Evolutionary conservation across 2,888 invertebrate genomes (phyloP).

Genomic region (Chorisops tibialis): DNA sequence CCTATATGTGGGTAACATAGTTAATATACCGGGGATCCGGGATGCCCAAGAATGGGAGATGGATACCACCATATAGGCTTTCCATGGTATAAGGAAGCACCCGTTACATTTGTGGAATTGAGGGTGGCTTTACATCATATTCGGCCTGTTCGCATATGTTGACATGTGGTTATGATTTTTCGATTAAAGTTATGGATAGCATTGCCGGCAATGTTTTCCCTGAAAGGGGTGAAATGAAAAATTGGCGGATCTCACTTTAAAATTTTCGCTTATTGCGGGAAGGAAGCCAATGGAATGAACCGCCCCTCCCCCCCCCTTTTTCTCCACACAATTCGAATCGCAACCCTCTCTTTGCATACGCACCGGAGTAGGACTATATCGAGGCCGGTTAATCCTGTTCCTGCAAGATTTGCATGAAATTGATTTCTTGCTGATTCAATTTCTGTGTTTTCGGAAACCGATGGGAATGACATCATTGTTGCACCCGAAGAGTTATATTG

Average conservation of each 20-base stretch:
- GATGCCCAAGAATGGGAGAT: slow-evolving; percentile 34
- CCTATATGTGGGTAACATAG: slow-evolving; percentile 29
- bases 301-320: not conserved
- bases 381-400: slow-evolving; percentile 20
- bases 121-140: slow-evolving; percentile 35
- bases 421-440: slow-evolving; percentile 37
- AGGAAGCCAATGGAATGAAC: slow-evolving; percentile 5
- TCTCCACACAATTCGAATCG: not conserved
- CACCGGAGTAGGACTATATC: not conserved
- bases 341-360: slow-evolving; percentile 8
- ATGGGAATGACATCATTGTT: slow-evolving; percentile 27
- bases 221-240: slow-evolving; percentile 38
- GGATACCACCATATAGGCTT: not conserved
- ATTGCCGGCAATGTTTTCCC: slow-evolving; percentile 33
- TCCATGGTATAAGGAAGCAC: not conserved
- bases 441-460: slow-evolving; percentile 27
- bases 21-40: slow-evolving; percentile 36
- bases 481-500: slow-evolving; percentile 29
- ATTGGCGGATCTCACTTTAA: slow-evolving; percentile 32
- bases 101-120: slow-evolving; percentile 30
- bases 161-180: slow-evolving; percentile 45
- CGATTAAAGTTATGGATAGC: slow-evolving; percentile 43
- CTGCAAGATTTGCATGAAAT: slow-evolving; percentile 41
- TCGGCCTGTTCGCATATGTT: slow-evolving; percentile 40
- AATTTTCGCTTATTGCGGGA: slow-evolving; percentile 16